Base-by-base conservation (phyloP, 2,888 invertebrate genomes). In the Polydrusus cervinus region DNA sequence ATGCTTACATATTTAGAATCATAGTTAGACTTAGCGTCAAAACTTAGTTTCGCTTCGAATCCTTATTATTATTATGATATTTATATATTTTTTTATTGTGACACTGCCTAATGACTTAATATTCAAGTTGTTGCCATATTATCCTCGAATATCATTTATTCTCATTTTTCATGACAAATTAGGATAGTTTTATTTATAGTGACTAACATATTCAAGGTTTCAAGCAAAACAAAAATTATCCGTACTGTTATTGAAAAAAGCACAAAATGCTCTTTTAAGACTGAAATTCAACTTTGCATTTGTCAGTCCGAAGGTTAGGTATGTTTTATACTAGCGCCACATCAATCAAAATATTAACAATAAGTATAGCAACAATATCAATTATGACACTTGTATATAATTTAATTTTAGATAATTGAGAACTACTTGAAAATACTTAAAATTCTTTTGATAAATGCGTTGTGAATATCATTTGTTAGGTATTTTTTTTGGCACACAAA, bases 71-170 rank as follows among this genome's bases (percentile, higher is more conserved):
- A 57, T 57, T 43, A 40, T n/a, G 61, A 43, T 62, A 71, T 62
- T 40, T 71, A 47, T 71, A 71, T 71, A 71, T 71, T 71, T 18
- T 47, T 40, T 67, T 67, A 60, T 74, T 78, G 53, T 75, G 78
- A 80, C 80, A 80, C 80, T 80, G 80, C 80, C 80, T 80, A 67
- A 68, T 53, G 53, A 75, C 75, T 75, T 75, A 60, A 73, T 57
- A 60, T 18, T 60, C 16, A 61, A 62, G 40, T 47, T 70, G 55
- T 65, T 71, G 71, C 71, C 71, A 71, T 65, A 65, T 49, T 49
- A 20, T 71, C 55, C 30, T 25, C 45, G 68, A 55, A 55, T 65
- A 60, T 64, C 62, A 53, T 62, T 51, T 40, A 71, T 64, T 65
- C 43, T 70, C 71, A 64, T 51, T 30, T 66, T 55, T 47, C 71